Base-by-base conservation (phyloP, 2,888 invertebrate species). In the Ormyrus labotus region DNA sequence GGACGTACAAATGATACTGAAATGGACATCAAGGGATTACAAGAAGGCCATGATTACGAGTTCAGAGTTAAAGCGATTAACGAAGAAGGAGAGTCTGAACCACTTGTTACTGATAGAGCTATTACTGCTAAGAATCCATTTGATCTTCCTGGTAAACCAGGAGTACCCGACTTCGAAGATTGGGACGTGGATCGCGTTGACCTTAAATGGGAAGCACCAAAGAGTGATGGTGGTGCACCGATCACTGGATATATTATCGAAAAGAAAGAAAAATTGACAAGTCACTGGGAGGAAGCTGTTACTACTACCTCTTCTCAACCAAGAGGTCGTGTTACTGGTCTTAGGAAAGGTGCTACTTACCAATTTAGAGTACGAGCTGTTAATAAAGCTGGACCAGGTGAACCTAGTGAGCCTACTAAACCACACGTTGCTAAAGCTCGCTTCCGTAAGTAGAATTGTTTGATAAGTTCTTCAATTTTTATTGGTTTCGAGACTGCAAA, bases 81-180 rank as follows among this genome's bases (percentile, higher is more conserved):
- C 87, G 98, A 98, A 84, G 98, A 98, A 90, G 97, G 97, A 19
- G 97, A 98, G 91, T 97, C 97, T 0, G 97, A 99, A 87, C 99
- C 99, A 7, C 91, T 99, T 83, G 96, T 97, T 90, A 96, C 97
- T n/a, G 97, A 97, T 74, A 94, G 94, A 86, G 94, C 96, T 3
- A 96, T 96, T 81, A 90, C 96, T 19, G 99, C 99, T 47, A 99
- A 99, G 92, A 99, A 99, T 93, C 99, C 99, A 84, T 99, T 94
- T 89, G 96, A 97, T 88, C 92, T 95, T 84, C 95, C 98, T 81
- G 95, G 96, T 76, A 96, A 97, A 88, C 98, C 98, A 3, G 96
- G 97, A 58, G 94, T 94, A 58, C 98, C 98, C 0, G 94, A 95
- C 81, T 93, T 98, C 84, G 95, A 95, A 68, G 98, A 98, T 88